Base-by-base conservation (phyloP, 2,888 invertebrate genomes). In the Eubasilissa splendida region DNA sequence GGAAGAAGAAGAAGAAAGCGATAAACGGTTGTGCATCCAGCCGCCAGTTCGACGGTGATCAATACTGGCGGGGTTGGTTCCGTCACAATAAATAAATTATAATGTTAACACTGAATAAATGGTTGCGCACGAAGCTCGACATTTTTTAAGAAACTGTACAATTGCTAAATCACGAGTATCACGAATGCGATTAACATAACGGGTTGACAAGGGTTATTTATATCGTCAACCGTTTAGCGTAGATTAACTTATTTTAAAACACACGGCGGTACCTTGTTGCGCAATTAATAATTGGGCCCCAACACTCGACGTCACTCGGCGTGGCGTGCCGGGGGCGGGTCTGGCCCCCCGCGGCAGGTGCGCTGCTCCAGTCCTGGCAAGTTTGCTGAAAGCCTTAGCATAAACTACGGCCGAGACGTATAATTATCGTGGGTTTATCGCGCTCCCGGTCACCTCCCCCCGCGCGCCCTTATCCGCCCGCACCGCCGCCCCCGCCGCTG, bases 361-460 rank as follows among this genome's bases (percentile, higher is more conserved):
- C 42, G 63, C 42, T 31, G 63, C n/a, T 63, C 22, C 33, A 31
- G 63, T 9, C 52, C 14, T 50, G n/a, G 50, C 68, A 12, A 68
- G 68, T 68, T 50, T 14, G 68, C 68, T 68, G 70, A 70, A 70
- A 70, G 70, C 70, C 11, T 68, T 22, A 70, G 31, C 70, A 54
- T 70, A 70, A 70, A 70, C 70, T 70, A 54, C 70, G 14, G 53
- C 54, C 54, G 11, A 54, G 54, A 68, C 68, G 53, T 70, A 70
- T 70, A 70, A 70, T 70, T 54, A 70, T 54, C 53, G 53, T 31
- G 14, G 54, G 70, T 54, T 70, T 70, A 70, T 70, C 70, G 54
- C 54, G 53, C 31, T 22, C 22, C 54, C 14, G 53, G 14, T 14
- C 54, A 22, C 70, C 70, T 31, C 12, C 53, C 70, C 53, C 70